Evolutionary conservation across 2,797 vertebrate species (phyloP).

Genomic region (Borostomias antarcticus): DNA sequence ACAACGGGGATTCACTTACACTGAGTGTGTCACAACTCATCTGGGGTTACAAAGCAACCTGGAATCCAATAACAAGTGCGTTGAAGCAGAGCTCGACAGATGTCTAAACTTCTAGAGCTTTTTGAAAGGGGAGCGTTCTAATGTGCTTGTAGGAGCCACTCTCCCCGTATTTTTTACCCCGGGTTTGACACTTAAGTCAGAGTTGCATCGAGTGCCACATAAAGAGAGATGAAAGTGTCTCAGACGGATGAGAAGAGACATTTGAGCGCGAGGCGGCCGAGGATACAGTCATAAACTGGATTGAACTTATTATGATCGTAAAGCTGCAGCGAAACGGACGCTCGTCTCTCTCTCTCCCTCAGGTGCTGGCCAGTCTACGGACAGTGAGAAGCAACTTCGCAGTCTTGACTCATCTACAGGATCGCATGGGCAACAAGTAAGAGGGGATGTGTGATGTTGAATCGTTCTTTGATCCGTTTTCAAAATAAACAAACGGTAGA

Average conservation of each 20-base stretch:
- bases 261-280: too few species aligned
- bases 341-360: constrained; percentile 9
- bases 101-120: background rate
- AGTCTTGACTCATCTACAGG: constrained; percentile 82
- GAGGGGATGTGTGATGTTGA: constrained; percentile 20
- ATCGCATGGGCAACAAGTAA: constrained; percentile 79
- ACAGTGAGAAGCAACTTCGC: constrained; percentile 88
- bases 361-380: constrained; percentile 93
- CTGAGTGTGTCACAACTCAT: background rate
- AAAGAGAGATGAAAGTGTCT: background rate
- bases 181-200: too few species aligned
- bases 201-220: background rate
- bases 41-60: constrained; percentile 12
- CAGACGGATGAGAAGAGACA: background rate
- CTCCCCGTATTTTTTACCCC: too few species aligned
- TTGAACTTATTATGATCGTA: background rate
- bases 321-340: too few species aligned
- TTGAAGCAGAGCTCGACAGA: background rate
- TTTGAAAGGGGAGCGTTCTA: constrained; percentile 17
- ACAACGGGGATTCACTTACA: background rate
- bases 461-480: background rate
- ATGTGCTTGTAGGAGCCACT: background rate
- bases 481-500: too few species aligned
- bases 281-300: too few species aligned
- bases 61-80: background rate